phyloP scores from a whole-genome alignment of 1,140 invertebrate genomes.

The Aphaenogaster floridana region DNA sequence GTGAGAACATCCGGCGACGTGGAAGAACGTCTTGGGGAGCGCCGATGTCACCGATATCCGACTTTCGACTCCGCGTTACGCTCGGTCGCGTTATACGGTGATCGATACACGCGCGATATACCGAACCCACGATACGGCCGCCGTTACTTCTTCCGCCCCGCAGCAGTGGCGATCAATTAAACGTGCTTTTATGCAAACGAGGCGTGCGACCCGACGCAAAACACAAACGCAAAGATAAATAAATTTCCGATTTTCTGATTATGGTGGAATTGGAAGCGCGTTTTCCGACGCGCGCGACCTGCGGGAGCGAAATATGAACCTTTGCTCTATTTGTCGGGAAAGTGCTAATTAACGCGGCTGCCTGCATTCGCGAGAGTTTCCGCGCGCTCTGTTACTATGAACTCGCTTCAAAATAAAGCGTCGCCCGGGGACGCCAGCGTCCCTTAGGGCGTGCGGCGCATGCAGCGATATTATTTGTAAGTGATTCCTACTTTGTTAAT shows the following conservation, averaged over 20 bases:
- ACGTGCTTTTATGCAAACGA: slow-evolving; percentile 33
- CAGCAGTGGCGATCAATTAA: slow-evolving; percentile 50
- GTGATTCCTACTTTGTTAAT: neutral
- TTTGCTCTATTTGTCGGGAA: slow-evolving; percentile 42
- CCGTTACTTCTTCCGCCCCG: slow-evolving; percentile 31
- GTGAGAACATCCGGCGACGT: slow-evolving; percentile 23
- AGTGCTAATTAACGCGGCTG: slow-evolving; percentile 38
- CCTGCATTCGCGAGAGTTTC: slow-evolving; percentile 6
- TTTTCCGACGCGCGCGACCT: slow-evolving; percentile 2
- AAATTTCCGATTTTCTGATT: slow-evolving; percentile 33
- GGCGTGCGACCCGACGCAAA: slow-evolving; percentile 11
- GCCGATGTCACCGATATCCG: slow-evolving; percentile 32
- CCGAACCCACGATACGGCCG: neutral
- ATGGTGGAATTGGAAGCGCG: neutral
- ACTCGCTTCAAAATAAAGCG: slow-evolving; percentile 23
- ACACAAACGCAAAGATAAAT: slow-evolving; percentile 26
- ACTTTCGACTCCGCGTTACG: slow-evolving; percentile 44
- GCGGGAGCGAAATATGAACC: neutral
- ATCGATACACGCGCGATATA: slow-evolving; percentile 48
- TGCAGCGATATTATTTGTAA: neutral
- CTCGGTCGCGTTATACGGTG: slow-evolving; percentile 38
- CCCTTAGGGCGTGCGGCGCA: neutral
- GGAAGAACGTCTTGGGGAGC: neutral
- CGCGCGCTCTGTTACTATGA: neutral
- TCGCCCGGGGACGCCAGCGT: neutral